Conservation (phyloP, 2,113 vertebrate genomes). For the Alces alces region DNA sequence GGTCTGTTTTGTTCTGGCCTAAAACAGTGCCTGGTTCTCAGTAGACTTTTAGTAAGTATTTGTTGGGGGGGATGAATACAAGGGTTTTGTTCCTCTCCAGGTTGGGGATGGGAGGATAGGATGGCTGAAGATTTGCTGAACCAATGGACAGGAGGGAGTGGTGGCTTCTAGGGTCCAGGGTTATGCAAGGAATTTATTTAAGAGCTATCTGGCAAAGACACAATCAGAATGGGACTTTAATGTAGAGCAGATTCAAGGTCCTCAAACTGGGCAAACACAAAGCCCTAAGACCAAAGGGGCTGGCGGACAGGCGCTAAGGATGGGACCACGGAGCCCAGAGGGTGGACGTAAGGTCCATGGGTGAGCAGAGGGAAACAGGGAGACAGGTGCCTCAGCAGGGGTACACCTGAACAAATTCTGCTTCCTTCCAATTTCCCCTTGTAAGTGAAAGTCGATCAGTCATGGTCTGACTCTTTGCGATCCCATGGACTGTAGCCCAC, state of each 20-base stretch:
- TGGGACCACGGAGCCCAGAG: not conserved
- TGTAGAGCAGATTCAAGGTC: not conserved
- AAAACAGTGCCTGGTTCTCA: not conserved
- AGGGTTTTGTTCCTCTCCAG: not conserved
- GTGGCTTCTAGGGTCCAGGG: not conserved
- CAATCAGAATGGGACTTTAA: not conserved
- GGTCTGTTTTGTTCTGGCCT: not conserved
- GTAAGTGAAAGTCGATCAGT: not conserved
- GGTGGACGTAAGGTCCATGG: not conserved
- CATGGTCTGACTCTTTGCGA: accelerated
- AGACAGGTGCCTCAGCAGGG: not conserved
- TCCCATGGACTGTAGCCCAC: not conserved
- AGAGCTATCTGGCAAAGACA: not conserved
- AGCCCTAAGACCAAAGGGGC: not conserved
- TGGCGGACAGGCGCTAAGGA: not conserved
- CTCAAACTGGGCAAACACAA: not conserved
- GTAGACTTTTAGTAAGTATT: not conserved
- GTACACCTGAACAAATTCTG: not conserved
- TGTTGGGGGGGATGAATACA: not conserved
- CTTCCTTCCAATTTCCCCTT: not conserved
- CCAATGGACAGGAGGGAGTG: not conserved
- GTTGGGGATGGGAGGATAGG: not conserved
- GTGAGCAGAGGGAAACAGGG: not conserved
- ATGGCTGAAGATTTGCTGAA: not conserved
- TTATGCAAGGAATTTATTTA: not conserved